Evolutionary conservation across 2,797 vertebrate genomes (phyloP).

Genomic region (Fistularia commersonii): DNA sequence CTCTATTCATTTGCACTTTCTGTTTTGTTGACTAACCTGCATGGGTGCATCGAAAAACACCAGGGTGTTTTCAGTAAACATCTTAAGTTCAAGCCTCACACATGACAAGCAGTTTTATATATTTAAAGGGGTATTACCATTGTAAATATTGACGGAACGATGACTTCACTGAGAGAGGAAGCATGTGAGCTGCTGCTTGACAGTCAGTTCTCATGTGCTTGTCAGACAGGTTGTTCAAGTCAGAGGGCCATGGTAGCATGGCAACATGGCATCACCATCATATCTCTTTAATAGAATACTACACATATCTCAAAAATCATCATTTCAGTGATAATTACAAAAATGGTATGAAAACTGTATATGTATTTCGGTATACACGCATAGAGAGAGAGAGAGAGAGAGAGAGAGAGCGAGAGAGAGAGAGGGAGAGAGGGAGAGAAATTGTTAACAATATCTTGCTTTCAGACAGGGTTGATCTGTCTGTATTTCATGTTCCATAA

Average conservation of each 20-base stretch:
- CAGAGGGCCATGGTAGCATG: conserved; percentile 41
- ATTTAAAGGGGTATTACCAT: conserved; percentile 65
- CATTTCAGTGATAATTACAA: too few species aligned
- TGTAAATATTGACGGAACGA: conserved; percentile 75
- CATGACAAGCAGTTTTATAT: conserved; percentile 38
- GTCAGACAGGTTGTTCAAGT: conserved; percentile 65
- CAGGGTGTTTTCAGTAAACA: conserved; percentile 62
- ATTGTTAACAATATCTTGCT: too few species aligned
- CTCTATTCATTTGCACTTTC: conserved; percentile 28
- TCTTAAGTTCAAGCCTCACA: conserved; percentile 27
- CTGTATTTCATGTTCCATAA: too few species aligned
- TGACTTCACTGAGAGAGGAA: conserved; percentile 73
- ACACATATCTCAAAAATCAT: conserved; percentile 4
- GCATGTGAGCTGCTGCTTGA: conserved; percentile 58
- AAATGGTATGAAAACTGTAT: too few species aligned
- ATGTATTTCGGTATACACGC: too few species aligned
- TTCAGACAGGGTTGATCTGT: too few species aligned
- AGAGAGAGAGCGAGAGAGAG: too few species aligned
- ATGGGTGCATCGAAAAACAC: conserved; percentile 35
- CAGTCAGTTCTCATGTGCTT: conserved; percentile 47
- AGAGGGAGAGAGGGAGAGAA: too few species aligned
- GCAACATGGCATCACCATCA: conserved; percentile 31
- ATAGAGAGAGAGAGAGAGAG: too few species aligned
- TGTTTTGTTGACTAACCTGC: conserved; percentile 38
- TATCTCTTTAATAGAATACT: conserved; percentile 23